Evolutionary conservation across 2,113 vertebrate genomes (phyloP), one percentile per base, ranked within the genome.

Genomic region (Taxidea taxus): DNA sequence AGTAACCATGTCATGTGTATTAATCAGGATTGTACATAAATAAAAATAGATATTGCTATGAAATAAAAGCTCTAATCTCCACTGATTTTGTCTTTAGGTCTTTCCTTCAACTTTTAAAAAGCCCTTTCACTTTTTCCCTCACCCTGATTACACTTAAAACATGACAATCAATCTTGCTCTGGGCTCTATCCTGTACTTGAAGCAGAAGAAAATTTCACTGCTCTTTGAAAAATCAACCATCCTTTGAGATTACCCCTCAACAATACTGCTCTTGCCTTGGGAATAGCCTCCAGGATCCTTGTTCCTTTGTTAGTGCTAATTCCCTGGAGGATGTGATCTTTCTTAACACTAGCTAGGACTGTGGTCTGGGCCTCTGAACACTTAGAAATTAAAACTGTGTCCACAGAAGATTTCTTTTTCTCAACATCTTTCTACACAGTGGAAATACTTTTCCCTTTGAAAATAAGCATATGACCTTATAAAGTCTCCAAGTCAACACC

Each of bases 301-400:
- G 9, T 27, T 66, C 83, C 74, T 90, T 68, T 96, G 37, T 66
- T 58, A 80, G 37, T 92, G 49, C 6, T 90, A 85, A 91, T 87
- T 91, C 44, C 16, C 75, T 20, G 29, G 7, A 74, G 3, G 5
- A 54, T 54, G 39, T 21, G 91, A 42, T 88, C 96, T 95, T 83
- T 68, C 70, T 95, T 88, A 54, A 60, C 18, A 74, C 82, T 68
- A 62, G 4, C 82, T 75, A 89, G n/a, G 74, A 92, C 54, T 94
- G 25, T 62, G 18, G 37, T 70, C 51, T 68, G 66, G 8, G 20
- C 83, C 80, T 70, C 92, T 83, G 37, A 86, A 31, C 9, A 92
- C 91, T 92, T 80, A 66, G 23, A 96, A 96, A 96, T 93, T 74
- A 93, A 96, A 96, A 81, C 58, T 9, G 14, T 92, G 51, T 47